These are phyloP conservation scores for Erannis defoliaria DNA, from an alignment of 2,888 invertebrate genomes.

Conservation along the genomic window DNA sequence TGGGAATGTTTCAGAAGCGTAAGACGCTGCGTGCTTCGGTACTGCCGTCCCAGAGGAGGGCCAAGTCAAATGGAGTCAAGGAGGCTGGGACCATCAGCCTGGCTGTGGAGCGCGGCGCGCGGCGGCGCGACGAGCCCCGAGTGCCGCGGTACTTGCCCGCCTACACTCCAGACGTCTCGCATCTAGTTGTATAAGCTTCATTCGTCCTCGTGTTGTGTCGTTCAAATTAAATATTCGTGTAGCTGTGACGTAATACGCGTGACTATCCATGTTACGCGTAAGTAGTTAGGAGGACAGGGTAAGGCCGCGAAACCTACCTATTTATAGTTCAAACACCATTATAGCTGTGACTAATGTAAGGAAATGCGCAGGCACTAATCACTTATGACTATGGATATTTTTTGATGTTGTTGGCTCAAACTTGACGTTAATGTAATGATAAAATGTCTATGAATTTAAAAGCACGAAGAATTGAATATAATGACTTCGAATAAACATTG, in stretches of 20 bases:
- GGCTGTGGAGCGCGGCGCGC: constrained; percentile 90
- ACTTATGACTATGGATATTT: constrained; percentile 35
- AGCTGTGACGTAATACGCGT: constrained; percentile 28
- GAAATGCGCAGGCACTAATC: constrained; percentile 40
- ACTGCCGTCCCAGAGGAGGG: constrained; percentile 91
- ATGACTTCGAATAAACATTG: constrained; percentile 26
- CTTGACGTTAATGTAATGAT: constrained; percentile 28
- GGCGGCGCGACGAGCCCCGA: constrained; percentile 89
- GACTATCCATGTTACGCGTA: constrained; percentile 23
- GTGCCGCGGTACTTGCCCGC: constrained; percentile 91
- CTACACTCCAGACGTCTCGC: constrained; percentile 93
- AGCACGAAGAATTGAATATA: constrained; percentile 1
- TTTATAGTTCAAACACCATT: constrained; percentile 47
- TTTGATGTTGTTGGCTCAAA: constrained; percentile 43
- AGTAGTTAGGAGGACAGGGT: constrained; percentile 49
- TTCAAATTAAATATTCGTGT: constrained; percentile 25
- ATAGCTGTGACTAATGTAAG: constrained; percentile 55
- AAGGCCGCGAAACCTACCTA: constrained; percentile 43
- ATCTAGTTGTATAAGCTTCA: constrained; percentile 89
- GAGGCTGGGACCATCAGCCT: constrained; percentile 93
- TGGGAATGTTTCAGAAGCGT: constrained; percentile 90
- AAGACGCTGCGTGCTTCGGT: constrained; percentile 94
- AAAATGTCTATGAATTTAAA: constrained; percentile 22
- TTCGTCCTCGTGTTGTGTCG: constrained; percentile 34
- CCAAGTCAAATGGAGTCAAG: constrained; percentile 92